phyloP scores from a whole-genome alignment of 1,140 invertebrate genomes.

The Leptonema lineaticorne region DNA sequence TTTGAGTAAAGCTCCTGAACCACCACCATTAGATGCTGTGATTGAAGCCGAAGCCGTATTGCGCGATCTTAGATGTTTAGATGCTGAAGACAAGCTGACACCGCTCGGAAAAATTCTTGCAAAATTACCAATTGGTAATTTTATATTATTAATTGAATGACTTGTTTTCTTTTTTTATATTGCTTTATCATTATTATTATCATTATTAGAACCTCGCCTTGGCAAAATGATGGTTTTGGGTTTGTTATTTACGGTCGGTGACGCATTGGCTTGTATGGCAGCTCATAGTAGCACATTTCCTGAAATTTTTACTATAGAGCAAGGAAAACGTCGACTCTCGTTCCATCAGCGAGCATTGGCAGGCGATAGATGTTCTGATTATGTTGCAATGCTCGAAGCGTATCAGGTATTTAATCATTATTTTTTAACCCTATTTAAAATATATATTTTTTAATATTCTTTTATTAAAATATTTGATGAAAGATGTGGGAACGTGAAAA shows the following conservation, averaged over 20 bases:
- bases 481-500: conserved; percentile 75
- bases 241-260: conserved; percentile 81
- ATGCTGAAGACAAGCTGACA: conserved; percentile 80
- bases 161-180: neutral
- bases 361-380: conserved; percentile 87
- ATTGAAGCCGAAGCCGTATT: conserved; percentile 81
- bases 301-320: conserved; percentile 78
- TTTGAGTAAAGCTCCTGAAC: conserved; percentile 89
- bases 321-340: conserved; percentile 67
- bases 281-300: conserved; percentile 91
- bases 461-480: neutral
- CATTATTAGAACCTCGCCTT: conserved; percentile 72
- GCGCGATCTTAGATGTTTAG: conserved; percentile 85
- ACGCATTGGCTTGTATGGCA: conserved; percentile 89
- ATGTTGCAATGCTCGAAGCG: conserved; percentile 91
- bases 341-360: conserved; percentile 79
- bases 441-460: neutral
- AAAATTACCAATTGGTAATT: conserved; percentile 73
- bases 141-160: neutral
- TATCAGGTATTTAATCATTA: conserved; percentile 63
- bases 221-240: conserved; percentile 95
- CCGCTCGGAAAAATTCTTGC: conserved; percentile 90
- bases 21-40: conserved; percentile 91
- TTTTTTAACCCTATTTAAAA: neutral
- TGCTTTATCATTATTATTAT: conserved; percentile 7